These are phyloP conservation scores for Poeciliopsis paucimaculata DNA, from an alignment of 2,797 vertebrate genomes.

Conservation along the genomic window DNA sequence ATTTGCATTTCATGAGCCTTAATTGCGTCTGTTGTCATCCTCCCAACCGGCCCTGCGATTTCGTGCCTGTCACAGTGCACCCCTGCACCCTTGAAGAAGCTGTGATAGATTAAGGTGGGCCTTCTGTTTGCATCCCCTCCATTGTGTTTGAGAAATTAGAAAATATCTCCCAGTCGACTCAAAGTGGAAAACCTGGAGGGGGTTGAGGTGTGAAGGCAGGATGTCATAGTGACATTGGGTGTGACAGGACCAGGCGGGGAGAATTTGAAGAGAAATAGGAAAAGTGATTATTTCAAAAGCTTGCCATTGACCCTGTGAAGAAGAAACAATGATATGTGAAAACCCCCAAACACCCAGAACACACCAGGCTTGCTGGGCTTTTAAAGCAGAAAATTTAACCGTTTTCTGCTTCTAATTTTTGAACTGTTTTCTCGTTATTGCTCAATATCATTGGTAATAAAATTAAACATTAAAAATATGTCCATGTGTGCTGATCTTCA, in stretches of 20 bases:
- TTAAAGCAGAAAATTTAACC: too few species aligned
- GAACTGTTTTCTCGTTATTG: background rate
- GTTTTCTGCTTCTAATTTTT: background rate
- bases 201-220: constrained; percentile 27
- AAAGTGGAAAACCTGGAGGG: constrained; percentile 40
- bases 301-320: constrained; percentile 71
- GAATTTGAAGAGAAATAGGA: constrained; percentile 52
- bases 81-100: constrained; percentile 79
- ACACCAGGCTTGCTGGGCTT: background rate
- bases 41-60: constrained; percentile 78
- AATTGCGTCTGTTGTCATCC: constrained; percentile 87
- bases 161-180: constrained; percentile 83
- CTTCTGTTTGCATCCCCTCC: constrained; percentile 86
- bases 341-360: constrained; percentile 56
- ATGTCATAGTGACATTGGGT: constrained; percentile 68
- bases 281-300: constrained; percentile 78
- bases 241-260: constrained; percentile 50
- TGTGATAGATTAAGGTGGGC: constrained; percentile 91
- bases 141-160: constrained; percentile 87
- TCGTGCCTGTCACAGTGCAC: constrained; percentile 87
- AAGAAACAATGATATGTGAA: constrained; percentile 46
- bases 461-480: background rate
- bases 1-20: constrained; percentile 99
- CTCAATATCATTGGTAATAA: background rate
- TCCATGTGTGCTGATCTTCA: background rate